Percentiles rank a stretch among this genome's conserved stretches.
Conservation (phyloP, 2,888 invertebrate genomes). For the Erynnis tages region DNA sequence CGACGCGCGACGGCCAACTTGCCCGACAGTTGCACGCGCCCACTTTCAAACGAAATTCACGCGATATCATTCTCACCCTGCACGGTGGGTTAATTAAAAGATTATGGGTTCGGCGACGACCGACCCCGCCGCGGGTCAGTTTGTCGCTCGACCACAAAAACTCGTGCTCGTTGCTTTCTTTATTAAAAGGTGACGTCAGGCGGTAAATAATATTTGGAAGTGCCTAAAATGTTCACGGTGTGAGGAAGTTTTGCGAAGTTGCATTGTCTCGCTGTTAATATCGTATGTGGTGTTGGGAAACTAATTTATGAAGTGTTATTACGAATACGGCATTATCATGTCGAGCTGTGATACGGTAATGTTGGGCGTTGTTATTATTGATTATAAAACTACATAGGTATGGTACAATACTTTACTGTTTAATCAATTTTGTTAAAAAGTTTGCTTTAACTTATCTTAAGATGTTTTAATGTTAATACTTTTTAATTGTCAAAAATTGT, state of each 20-base stretch:
- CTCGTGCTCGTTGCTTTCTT: conserved; percentile 58
- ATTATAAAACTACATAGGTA: background rate
- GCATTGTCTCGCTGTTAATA: conserved; percentile 61
- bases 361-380: conserved; percentile 11
- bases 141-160: conserved; percentile 62
- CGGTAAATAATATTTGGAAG: conserved; percentile 48
- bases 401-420: background rate
- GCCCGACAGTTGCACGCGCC: conserved; percentile 43
- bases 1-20: conserved; percentile 29
- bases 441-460: background rate
- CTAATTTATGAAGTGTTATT: conserved; percentile 17
- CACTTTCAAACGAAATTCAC: conserved; percentile 33
- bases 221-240: conserved; percentile 9
- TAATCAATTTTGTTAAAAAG: background rate
- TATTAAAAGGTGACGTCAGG: conserved; percentile 78
- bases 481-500: no score
- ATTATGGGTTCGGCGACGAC: conserved; percentile 66
- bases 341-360: conserved; percentile 18
- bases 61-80: conserved; percentile 43
- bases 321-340: conserved; percentile 9
- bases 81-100: conserved; percentile 64
- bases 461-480: no score
- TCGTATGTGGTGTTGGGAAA: conserved; percentile 33
- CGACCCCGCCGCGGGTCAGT: conserved; percentile 56
- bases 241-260: conserved; percentile 40